These are phyloP conservation scores for Leptopilina drosophilae DNA, from an alignment of 2,888 invertebrate genomes.

Conservation along the genomic window DNA sequence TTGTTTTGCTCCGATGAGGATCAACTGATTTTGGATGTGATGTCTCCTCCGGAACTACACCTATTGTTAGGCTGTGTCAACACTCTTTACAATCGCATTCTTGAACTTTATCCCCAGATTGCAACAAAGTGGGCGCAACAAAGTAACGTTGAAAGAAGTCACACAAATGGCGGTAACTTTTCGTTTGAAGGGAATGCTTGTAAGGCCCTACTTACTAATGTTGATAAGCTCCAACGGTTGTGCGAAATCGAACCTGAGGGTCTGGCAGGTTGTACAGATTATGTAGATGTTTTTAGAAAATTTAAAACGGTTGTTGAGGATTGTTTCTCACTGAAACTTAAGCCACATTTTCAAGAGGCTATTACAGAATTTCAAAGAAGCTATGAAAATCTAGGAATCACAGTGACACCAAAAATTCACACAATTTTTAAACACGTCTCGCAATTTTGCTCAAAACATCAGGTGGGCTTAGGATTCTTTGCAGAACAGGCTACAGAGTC, in stretches of 20 bases:
- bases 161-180: not conserved
- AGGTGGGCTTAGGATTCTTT: not conserved
- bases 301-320: not conserved
- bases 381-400: not conserved
- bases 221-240: not conserved
- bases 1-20: not conserved
- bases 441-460: not conserved
- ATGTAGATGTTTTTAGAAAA: not conserved
- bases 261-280: not conserved
- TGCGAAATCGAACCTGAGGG: not conserved
- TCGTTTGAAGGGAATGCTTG: not conserved
- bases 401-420: slow-evolving; percentile 7
- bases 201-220: not conserved
- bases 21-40: not conserved
- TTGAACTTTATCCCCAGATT: not conserved
- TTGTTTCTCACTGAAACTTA: not conserved
- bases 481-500: slow-evolving; percentile 1
- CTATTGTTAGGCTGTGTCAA: not conserved
- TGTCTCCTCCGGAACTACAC: slow-evolving; percentile 12
- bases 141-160: not conserved
- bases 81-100: not conserved
- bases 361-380: not conserved
- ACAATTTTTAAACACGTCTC: slow-evolving; percentile 15
- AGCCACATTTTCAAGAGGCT: not conserved
- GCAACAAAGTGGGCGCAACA: not conserved